phyloP scores from a whole-genome alignment of 1,140 invertebrate genomes.

The Pissodes strobi region DNA sequence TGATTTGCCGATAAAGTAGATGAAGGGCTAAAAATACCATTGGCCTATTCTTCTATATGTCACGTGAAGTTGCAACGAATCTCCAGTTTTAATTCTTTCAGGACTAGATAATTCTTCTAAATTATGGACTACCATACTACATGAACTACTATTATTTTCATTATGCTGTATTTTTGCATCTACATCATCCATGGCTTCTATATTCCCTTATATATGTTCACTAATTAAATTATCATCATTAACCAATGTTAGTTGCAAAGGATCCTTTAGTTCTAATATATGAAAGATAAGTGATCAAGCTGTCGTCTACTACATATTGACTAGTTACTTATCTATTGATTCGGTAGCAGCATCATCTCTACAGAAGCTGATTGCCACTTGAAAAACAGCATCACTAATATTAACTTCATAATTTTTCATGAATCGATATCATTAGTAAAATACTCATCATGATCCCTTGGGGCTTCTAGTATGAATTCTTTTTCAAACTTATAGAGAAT shows the following conservation, averaged over 20 bases:
- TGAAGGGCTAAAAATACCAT: conserved; percentile 34
- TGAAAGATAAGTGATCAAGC: conserved; percentile 21
- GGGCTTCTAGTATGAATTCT: conserved; percentile 13
- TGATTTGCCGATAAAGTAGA: conserved; percentile 35
- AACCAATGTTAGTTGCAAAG: conserved; percentile 15
- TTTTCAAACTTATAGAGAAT: conserved; percentile 35
- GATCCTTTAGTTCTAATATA: conserved; percentile 27
- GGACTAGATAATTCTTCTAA: conserved; percentile 39
- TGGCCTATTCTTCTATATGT: conserved; percentile 32
- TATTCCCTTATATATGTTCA: conserved; percentile 32
- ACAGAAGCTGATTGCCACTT: conserved; percentile 55
- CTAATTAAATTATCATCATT: conserved; percentile 41
- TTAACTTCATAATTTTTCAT: conserved; percentile 52
- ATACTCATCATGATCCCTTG: conserved; percentile 14
- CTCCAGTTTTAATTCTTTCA: conserved; percentile 41
- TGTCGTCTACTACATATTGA: conserved; percentile 44
- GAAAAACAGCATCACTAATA: conserved; percentile 53
- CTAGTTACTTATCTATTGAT: conserved; percentile 45
- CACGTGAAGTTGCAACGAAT: conserved; percentile 39
- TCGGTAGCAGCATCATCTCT: conserved; percentile 41
- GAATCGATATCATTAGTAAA: conserved; percentile 38
- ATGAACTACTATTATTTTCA: conserved; percentile 41
- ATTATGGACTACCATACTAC: conserved; percentile 31
- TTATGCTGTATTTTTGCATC: conserved; percentile 38
- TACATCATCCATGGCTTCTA: conserved; percentile 31